These are phyloP conservation scores for Chrysopilus asiliformis DNA, from an alignment of 2,888 invertebrate species.

Conservation along the genomic window DNA sequence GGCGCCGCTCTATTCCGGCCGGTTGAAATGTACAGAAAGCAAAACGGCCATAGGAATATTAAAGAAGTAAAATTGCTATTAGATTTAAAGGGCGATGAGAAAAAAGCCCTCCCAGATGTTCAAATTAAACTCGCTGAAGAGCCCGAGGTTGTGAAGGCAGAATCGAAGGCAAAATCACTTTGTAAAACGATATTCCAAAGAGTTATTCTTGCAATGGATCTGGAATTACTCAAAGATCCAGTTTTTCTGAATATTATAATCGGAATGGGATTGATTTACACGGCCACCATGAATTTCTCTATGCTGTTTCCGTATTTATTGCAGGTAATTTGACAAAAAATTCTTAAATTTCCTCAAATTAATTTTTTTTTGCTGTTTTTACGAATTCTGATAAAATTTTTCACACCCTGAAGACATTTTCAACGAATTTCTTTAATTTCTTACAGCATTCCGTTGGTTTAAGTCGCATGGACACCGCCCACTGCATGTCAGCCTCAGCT, in stretches of 20 bases:
- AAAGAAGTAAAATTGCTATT: slow-evolving; percentile 23
- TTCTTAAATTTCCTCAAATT: slow-evolving; percentile 5
- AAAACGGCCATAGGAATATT: slow-evolving; percentile 29
- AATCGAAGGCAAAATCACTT: background rate
- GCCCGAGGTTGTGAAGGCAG: slow-evolving; percentile 3
- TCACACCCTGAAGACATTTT: too few species aligned
- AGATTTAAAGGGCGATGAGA: slow-evolving; percentile 16
- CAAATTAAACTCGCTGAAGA: slow-evolving; percentile 3
- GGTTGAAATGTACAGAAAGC: slow-evolving; percentile 39
- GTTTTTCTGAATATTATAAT: slow-evolving; percentile 52
- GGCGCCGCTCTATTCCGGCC: slow-evolving; percentile 47
- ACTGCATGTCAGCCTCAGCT: slow-evolving; percentile 57
- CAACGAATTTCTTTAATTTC: too few species aligned
- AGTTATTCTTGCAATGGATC: slow-evolving; percentile 42
- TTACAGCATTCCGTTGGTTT: slow-evolving; percentile 29
- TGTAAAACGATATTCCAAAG: slow-evolving; percentile 24
- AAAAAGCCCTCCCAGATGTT: slow-evolving; percentile 4
- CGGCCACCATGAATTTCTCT: slow-evolving; percentile 55
- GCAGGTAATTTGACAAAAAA: slow-evolving; percentile 40
- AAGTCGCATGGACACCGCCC: slow-evolving; percentile 43
- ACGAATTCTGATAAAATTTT: slow-evolving; percentile 4
- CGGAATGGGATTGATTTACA: slow-evolving; percentile 52
- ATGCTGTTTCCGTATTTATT: slow-evolving; percentile 57
- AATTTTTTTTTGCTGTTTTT: background rate
- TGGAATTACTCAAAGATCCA: slow-evolving; percentile 47